Evolutionary conservation across 2,797 vertebrate species (phyloP).

Genomic region (Coregonus suidteri): DNA sequence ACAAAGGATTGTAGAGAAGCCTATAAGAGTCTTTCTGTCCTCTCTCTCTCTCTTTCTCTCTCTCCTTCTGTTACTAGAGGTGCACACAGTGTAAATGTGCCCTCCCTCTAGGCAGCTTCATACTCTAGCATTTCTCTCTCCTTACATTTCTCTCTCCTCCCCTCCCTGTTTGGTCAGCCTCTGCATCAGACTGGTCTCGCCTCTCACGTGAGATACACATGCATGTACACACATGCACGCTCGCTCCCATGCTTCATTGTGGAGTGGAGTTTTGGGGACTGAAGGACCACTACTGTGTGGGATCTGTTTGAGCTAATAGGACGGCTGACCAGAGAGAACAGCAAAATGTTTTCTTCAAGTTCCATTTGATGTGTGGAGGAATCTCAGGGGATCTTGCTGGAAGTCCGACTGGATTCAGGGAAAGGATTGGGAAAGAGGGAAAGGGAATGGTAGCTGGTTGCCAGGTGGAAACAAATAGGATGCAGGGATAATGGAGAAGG

Average conservation of each 20-base stretch:
- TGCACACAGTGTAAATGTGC: background rate
- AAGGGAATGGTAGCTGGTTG: background rate
- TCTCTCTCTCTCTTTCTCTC: background rate
- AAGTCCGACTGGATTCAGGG: background rate
- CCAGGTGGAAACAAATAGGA: conserved; percentile 1
- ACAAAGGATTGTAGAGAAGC: background rate
- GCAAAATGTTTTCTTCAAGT: background rate
- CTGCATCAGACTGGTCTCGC: background rate
- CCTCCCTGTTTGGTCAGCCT: background rate
- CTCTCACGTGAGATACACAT: background rate
- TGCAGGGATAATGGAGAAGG: background rate
- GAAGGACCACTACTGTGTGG: conserved; percentile 4
- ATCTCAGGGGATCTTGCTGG: background rate
- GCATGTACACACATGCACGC: background rate
- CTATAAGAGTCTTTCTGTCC: background rate
- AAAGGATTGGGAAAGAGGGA: background rate
- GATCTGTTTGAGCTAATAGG: background rate
- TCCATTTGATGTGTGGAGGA: background rate
- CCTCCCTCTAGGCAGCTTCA: background rate
- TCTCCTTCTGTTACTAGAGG: background rate
- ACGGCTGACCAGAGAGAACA: background rate
- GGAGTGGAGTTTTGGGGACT: background rate
- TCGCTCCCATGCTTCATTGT: background rate
- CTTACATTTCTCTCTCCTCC: background rate
- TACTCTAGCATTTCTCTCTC: background rate